Percentiles rank a stretch among this genome's conserved stretches.
phyloP scores from a whole-genome alignment of 2,888 invertebrate species.

The Ceramica pisi region DNA sequence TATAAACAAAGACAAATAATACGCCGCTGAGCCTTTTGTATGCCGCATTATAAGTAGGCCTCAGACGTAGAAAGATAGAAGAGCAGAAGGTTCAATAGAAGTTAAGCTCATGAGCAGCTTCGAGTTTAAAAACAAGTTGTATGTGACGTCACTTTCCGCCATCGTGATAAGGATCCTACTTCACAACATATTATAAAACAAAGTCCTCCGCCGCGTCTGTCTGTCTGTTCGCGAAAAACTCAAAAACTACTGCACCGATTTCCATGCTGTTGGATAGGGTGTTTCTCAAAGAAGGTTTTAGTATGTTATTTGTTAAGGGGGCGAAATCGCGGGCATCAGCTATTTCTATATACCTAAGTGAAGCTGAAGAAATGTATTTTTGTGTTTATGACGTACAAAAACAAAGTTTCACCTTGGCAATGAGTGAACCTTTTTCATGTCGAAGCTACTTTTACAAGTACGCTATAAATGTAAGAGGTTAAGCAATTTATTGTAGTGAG shows the following conservation, averaged over 20 bases:
- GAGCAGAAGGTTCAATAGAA: constrained; percentile 36
- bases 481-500: constrained; percentile 49
- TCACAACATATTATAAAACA: too few species aligned
- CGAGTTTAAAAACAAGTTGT: too few species aligned
- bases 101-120: too few species aligned
- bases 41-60: constrained; percentile 45
- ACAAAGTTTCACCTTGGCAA: background rate
- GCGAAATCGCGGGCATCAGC: too few species aligned
- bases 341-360: background rate
- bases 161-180: too few species aligned
- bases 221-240: too few species aligned
- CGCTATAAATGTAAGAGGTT: constrained; percentile 51
- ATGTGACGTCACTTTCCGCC: too few species aligned
- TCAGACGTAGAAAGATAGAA: background rate
- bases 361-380: background rate
- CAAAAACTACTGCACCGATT: too few species aligned
- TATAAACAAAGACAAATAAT: constrained; percentile 70
- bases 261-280: too few species aligned
- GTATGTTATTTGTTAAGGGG: too few species aligned
- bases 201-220: too few species aligned
- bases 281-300: too few species aligned
- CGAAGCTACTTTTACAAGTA: constrained; percentile 12
- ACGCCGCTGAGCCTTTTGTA: constrained; percentile 63
- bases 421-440: constrained; percentile 15
- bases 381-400: background rate